Base-by-base conservation (phyloP, 2,113 vertebrate genomes). In the Parus major region DNA sequence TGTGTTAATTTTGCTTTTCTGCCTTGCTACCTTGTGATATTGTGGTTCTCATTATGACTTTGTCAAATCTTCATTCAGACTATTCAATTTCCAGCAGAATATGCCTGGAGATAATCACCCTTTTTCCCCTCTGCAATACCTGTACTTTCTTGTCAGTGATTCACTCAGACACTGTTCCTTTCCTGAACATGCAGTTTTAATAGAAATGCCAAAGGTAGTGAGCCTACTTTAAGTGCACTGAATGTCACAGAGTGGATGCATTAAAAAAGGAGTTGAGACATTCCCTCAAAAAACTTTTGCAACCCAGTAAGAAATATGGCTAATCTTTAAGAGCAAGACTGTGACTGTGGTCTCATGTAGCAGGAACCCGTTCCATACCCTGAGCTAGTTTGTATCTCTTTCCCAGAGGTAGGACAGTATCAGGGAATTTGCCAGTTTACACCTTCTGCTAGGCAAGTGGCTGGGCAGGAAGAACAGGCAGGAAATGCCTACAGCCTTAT, bases 111-210 rank as follows among this genome's bases (percentile, higher is more conserved):
- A 91, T 72, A 90, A 91, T 85, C 20, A 65, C 53, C 22, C 18
- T 20, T 80, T 78, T 89, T 5, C 12, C 28, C 13, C 9, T 87
- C 69, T 93, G 44, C 66, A 35, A 13, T 88, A 93, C 75, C 82
- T 90, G 46, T 47, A 12, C 35, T 90, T 93, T 90, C 69, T 66
- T 87, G 59, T 73, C 87, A 90, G 73, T 88, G 87, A 85, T 70
- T 95, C 89, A 75, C 17, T 63, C 57, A 84, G 65, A 57, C 66
- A 36, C 53, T 46, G 9, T 44, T 86, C 77, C 36, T 84, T 71
- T 66, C 61, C 65, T 69, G 64, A 94, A 90, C 69, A 66, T n/a
- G 79, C 24, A 61, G 33, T 88, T 94, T 95, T 92, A 93, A 87
- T 76, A 92, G 93, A 90, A 92, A 92, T 77, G 91, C 73, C 63